These are phyloP conservation scores for Congeria kusceri DNA, from an alignment of 2,888 invertebrate genomes.

Conservation along the genomic window DNA sequence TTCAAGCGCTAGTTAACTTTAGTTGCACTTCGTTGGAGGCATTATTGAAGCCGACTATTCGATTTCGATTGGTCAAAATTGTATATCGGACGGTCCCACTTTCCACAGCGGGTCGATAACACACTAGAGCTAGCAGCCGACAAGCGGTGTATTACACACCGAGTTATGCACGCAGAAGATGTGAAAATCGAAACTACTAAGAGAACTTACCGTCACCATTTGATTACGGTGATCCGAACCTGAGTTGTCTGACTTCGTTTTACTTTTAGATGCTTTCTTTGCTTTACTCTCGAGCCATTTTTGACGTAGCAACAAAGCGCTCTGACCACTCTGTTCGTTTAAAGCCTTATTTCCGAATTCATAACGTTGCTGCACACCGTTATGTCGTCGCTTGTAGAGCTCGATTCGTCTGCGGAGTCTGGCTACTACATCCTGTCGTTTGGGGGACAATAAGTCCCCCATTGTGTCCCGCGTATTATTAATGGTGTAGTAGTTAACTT, in stretches of 20 bases:
- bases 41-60: slow-evolving; percentile 57
- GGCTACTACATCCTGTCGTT: slow-evolving; percentile 90
- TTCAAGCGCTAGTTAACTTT: slow-evolving; percentile 59
- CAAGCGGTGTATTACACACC: slow-evolving; percentile 23
- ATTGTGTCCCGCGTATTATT: slow-evolving; percentile 77
- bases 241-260: slow-evolving; percentile 61
- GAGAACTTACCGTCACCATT: slow-evolving; percentile 74
- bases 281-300: slow-evolving; percentile 96
- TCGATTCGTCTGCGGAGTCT: slow-evolving; percentile 92
- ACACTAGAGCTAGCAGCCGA: slow-evolving; percentile 9
- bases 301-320: slow-evolving; percentile 94
- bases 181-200: background rate
- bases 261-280: slow-evolving; percentile 89
- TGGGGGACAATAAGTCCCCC: slow-evolving; percentile 86
- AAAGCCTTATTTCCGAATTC: slow-evolving; percentile 94
- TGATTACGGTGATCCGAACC: slow-evolving; percentile 75
- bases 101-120: slow-evolving; percentile 42
- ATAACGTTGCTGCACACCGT: slow-evolving; percentile 94
- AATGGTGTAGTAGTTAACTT: slow-evolving; percentile 32
- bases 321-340: slow-evolving; percentile 96
- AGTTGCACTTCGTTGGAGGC: slow-evolving; percentile 58
- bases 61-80: slow-evolving; percentile 56
- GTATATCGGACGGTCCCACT: slow-evolving; percentile 62
- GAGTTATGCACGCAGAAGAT: slow-evolving; percentile 24
- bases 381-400: slow-evolving; percentile 93